Evolutionary conservation across 1,140 invertebrate species (phyloP), one percentile per base, ranked within the genome.

Genomic region (Drosophila bipectinata): DNA sequence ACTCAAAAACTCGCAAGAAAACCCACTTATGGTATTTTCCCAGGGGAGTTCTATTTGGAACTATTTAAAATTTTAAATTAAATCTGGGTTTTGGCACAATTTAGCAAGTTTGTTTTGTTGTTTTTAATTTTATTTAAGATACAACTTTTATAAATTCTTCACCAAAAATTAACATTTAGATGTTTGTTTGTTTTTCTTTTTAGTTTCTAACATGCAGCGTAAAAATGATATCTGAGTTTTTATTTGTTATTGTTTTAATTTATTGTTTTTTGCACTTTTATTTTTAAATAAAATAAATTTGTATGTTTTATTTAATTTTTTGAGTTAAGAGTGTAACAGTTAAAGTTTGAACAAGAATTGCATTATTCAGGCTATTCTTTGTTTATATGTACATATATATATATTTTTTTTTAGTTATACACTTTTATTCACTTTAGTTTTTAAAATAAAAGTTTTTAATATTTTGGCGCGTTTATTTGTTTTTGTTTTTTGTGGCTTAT

Each of bases 141-240:
- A 59, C 68, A 67, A 14, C 41, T 48, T 55, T 55, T 9, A 55
- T 24, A 68, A 69, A 68, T 69, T 68, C 67, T 62, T 69, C 66
- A 68, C 62, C 18, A 39, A 10, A 39, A 68, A 68, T 69, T 69
- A 69, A 37, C 63, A 68, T 39, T 14, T 14, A n/a, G 8, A 24
- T 47, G 12, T 56, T n/a, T 34, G 21, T 18, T 15, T 59, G 14
- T 28, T 45, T 21, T 15, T 54, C 18, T 18, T 66, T 5, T 41
- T 55, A 49, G 15, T 58, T 52, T 3, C 3, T 41, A 69, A 26
- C 66, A 69, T 75, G 59, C 66, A 34, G 30, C 10, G 7, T 15
- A 26, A 53, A 69, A 51, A 57, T 69, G 67, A 71, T 71, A 18
- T 56, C 52, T 49, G 30, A 3, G 8, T 30, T 34, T 41, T 4